These are phyloP conservation scores for Hippopotamyrus pictus DNA, from an alignment of 2,797 vertebrate genomes.

Conservation along the genomic window DNA sequence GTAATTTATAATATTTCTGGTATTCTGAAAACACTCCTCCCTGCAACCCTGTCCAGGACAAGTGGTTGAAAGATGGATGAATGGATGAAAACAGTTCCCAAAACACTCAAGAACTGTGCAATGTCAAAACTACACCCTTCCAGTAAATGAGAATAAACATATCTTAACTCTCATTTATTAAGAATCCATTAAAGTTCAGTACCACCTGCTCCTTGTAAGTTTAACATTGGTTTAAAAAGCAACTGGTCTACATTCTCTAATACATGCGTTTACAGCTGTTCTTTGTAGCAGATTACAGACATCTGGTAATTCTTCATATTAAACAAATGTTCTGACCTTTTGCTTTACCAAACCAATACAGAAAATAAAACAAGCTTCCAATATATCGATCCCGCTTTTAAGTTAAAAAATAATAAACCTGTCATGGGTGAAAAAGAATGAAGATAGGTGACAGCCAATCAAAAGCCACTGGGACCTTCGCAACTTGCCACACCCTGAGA, in stretches of 20 bases:
- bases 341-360: constrained; percentile 14
- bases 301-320: constrained; percentile 1
- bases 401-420: neutral
- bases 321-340: constrained; percentile 9
- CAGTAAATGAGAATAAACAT: constrained; percentile 2
- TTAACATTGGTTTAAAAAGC: constrained; percentile 20
- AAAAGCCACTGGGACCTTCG: constrained; percentile 1
- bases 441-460: neutral
- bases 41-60: neutral
- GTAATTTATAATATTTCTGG: constrained; percentile 2
- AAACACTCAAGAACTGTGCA: constrained; percentile 5
- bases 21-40: constrained; percentile 13
- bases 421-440: neutral
- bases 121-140: constrained; percentile 10
- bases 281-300: constrained; percentile 2
- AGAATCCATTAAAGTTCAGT: constrained; percentile 12
- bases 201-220: neutral
- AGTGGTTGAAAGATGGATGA: neutral
- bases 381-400: constrained; percentile 9
- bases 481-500: constrained; percentile 5
- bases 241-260: constrained; percentile 18
- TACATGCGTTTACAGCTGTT: constrained; percentile 12
- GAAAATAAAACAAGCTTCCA: constrained; percentile 7
- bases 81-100: neutral
- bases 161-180: constrained; percentile 1